Conservation (phyloP, 2,888 invertebrate species). For the Tetropium fuscum region DNA sequence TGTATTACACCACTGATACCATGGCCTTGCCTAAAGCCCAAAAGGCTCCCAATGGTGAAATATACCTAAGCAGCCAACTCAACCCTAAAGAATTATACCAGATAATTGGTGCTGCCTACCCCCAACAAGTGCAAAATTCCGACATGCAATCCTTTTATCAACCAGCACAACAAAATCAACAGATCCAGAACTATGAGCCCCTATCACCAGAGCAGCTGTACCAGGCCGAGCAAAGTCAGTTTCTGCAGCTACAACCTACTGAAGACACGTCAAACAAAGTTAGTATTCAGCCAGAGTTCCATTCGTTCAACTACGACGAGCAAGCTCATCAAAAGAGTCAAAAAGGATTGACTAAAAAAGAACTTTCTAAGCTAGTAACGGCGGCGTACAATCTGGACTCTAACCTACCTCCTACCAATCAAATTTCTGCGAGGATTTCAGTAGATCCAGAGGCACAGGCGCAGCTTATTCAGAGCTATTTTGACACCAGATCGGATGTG, state of each 20-base stretch:
- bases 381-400: constrained; percentile 49
- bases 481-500: constrained; percentile 44
- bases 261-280: constrained; percentile 58
- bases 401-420: background rate
- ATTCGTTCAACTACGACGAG: constrained; percentile 67
- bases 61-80: constrained; percentile 36
- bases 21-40: constrained; percentile 17
- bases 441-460: constrained; percentile 50
- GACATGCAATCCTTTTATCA: background rate
- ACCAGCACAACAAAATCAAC: constrained; percentile 54
- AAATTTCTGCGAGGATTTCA: constrained; percentile 28
- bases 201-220: constrained; percentile 54
- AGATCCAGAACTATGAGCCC: constrained; percentile 43
- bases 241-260: constrained; percentile 51
- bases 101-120: constrained; percentile 36
- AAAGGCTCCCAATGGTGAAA: constrained; percentile 33
- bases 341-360: constrained; percentile 35
- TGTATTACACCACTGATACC: constrained; percentile 33
- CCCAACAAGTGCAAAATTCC: constrained; percentile 47
- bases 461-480: constrained; percentile 56
- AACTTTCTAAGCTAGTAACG: constrained; percentile 48
- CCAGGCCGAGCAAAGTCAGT: constrained; percentile 64
- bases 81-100: constrained; percentile 41
- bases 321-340: constrained; percentile 55
- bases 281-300: constrained; percentile 65